Base-by-base conservation (phyloP, 2,797 vertebrate species). In the Menidia menidia region DNA sequence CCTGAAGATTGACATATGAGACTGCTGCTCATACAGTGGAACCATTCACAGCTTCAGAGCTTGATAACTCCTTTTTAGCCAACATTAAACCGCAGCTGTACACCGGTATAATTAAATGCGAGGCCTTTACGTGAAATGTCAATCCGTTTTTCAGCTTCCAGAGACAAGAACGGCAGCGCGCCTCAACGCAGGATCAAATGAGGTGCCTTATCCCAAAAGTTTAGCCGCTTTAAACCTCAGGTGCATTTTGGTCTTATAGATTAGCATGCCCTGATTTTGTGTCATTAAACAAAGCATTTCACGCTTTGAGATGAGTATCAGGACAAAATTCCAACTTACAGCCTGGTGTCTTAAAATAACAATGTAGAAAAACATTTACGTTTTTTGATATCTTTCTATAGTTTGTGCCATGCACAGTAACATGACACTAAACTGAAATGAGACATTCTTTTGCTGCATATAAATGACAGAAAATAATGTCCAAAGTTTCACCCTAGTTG, bases 21-120 rank as follows among this genome's bases (percentile, higher is more conserved):
- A 84, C 81, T 1, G 39, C 72, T 85, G 86, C 74, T 81, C 69
- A 70, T 78, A 89, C 89, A 89, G 79, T 71, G 73, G 65, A 32
- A 52, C 87, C 78, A 84, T 89, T 91, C 87, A 91, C 81, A 60
- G 80, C 60, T 81, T 56, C 65, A 6, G 44, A 71, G 77, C 78
- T 79, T 80, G 83, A 83, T 88, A 68, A 71, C 69, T 78, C 69
- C 63, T 73, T 73, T 81, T 83, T 71, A 88, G 79, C 73, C 80
- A 76, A 82, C 68, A 73, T 77, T 80, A 83, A 85, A 78, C 74
- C 59, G 73, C 92, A 92, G 90, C 90, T 92, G 89, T 81, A 85
- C 79, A 57, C 73, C 50, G 62, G 79, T 79, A 77, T 87, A 89
- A 90, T 90, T 88, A 90, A 82, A 73, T 75, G 55, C 12, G 66